Evolutionary conservation across 2,113 vertebrate species (phyloP).

Genomic region (Irena cyanogastra): DNA sequence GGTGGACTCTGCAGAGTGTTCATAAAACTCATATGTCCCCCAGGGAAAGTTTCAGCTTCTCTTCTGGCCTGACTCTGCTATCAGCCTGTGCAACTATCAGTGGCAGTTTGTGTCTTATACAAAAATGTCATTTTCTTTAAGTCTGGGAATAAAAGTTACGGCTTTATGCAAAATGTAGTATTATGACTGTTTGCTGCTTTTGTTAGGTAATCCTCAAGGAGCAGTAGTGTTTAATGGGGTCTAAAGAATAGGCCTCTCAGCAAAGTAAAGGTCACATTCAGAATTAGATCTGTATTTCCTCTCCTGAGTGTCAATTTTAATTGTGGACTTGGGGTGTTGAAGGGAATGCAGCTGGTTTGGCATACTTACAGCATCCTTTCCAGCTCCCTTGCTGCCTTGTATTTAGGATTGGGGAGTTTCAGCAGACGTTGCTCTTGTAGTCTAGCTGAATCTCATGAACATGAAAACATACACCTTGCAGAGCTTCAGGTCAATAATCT

Average conservation of each 20-base stretch:
- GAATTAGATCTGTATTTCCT: neutral
- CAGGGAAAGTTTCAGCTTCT: neutral
- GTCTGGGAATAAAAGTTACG: neutral
- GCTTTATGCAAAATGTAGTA: neutral
- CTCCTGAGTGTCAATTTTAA: neutral
- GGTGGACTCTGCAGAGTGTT: neutral
- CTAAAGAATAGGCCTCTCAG: neutral
- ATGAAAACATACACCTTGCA: neutral
- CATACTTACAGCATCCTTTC: neutral
- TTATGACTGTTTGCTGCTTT: neutral
- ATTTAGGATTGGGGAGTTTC: neutral
- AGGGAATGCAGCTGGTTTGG: neutral
- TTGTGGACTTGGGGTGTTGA: neutral
- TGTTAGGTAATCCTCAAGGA: neutral
- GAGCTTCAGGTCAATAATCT: neutral
- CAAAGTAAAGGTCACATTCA: neutral
- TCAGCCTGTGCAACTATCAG: neutral
- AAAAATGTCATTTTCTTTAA: neutral
- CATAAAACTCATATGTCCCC: neutral
- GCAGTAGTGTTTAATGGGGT: neutral
- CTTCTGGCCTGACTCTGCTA: neutral
- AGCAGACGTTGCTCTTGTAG: neutral
- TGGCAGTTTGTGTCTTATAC: neutral
- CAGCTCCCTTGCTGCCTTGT: neutral
- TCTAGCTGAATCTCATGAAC: neutral